Evolutionary conservation across 1,140 invertebrate genomes (phyloP).

Genomic region (Phymorhynchus buccinoides): DNA sequence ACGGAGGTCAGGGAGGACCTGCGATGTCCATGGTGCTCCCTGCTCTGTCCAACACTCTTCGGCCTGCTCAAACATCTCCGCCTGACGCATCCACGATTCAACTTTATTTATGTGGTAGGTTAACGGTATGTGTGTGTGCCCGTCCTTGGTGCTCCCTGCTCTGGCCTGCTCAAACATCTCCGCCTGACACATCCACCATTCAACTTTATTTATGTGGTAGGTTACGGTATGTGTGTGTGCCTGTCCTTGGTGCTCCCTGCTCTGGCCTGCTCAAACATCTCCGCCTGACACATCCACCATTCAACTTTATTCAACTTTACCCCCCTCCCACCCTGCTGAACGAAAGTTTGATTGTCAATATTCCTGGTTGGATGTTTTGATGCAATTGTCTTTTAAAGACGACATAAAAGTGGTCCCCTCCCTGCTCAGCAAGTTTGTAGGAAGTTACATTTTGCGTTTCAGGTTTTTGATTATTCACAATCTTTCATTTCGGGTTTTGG

Average conservation of each 20-base stretch:
- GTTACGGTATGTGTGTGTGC: not conserved
- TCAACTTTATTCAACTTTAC: not conserved
- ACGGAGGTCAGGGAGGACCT: constrained; percentile 94
- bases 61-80: constrained; percentile 94
- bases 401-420: no score
- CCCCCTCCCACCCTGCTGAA: no score
- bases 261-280: not conserved
- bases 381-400: no score
- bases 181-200: not conserved
- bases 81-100: constrained; percentile 92
- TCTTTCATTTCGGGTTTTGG: no score
- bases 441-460: not conserved
- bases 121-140: not conserved
- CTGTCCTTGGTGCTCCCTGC: no score
- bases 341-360: no score
- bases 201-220: not conserved
- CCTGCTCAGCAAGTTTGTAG: no score
- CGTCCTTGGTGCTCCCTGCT: no score
- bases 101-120: constrained; percentile 90
- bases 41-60: constrained; percentile 90
- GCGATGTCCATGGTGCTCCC: constrained; percentile 94
- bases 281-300: not conserved
- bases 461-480: no score
- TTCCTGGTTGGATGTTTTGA: no score
- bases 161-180: not conserved